Evolutionary conservation across 2,797 vertebrate species (phyloP).

Genomic region (Chaetodon trifasciatus): DNA sequence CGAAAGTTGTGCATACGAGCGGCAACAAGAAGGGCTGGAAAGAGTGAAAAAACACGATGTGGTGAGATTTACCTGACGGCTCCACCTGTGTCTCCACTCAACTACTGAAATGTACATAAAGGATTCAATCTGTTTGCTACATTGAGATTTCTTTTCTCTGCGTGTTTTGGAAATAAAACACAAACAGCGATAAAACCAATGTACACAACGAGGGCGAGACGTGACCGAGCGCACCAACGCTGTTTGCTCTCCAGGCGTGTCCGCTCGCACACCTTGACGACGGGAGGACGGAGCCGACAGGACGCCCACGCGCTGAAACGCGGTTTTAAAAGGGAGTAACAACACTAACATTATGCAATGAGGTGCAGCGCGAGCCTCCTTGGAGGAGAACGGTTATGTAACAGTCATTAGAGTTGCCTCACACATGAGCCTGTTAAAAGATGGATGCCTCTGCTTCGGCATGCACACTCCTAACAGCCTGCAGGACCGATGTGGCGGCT

Average conservation of each 20-base stretch:
- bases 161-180: background rate
- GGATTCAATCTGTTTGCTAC: too few species aligned
- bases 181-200: background rate
- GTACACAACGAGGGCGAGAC: background rate
- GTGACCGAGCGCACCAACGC: background rate
- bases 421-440: conserved; percentile 72
- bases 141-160: background rate
- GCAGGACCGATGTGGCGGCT: conserved; percentile 39
- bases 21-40: conserved; percentile 93
- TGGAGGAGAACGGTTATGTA: conserved; percentile 75
- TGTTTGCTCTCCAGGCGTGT: background rate
- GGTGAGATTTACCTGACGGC: background rate
- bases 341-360: conserved; percentile 70
- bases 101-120: background rate
- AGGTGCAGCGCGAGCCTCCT: conserved; percentile 55
- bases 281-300: conserved; percentile 2
- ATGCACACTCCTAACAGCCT: conserved; percentile 62
- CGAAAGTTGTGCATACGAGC: conserved; percentile 96
- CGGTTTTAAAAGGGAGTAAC: conserved; percentile 40
- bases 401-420: conserved; percentile 68
- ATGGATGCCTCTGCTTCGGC: conserved; percentile 62
- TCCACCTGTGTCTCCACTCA: background rate
- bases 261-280: background rate
- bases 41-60: conserved; percentile 16
- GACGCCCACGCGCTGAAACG: conserved; percentile 20